A percentile compares a stretch with the other conserved stretches of the same genome.
Conservation (phyloP, 2,113 vertebrate genomes). For the Zosterops borbonicus region DNA sequence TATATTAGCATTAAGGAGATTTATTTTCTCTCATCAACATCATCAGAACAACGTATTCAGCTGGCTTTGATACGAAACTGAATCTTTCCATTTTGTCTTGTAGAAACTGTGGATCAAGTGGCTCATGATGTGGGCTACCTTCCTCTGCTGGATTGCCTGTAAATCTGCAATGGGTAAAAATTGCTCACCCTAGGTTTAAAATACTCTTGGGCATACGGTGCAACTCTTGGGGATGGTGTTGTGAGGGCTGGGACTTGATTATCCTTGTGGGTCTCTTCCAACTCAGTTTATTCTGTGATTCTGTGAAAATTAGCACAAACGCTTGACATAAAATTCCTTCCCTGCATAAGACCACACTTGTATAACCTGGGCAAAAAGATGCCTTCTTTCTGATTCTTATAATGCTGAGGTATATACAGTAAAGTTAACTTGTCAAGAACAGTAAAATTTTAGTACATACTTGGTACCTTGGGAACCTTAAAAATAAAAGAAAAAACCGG, state of each 20-base stretch:
- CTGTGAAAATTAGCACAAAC: neutral
- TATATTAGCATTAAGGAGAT: constrained; percentile 6
- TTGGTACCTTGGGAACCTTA: neutral
- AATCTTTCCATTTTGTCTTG: neutral
- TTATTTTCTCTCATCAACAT: constrained; percentile 7
- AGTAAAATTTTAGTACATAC: neutral
- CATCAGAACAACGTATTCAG: neutral
- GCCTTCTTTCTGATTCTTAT: neutral
- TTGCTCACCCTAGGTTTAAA: neutral
- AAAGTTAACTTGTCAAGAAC: neutral
- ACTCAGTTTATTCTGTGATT: neutral
- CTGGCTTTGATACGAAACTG: constrained; percentile 5
- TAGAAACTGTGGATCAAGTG: neutral
- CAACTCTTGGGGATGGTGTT: neutral
- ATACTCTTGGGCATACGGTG: neutral
- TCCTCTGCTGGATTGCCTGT: neutral
- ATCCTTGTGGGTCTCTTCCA: neutral
- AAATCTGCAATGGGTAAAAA: neutral
- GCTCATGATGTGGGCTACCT: neutral
- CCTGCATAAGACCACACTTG: neutral
- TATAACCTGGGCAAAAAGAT: neutral
- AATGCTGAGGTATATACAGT: neutral
- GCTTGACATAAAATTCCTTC: neutral
- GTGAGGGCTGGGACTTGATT: accelerated
- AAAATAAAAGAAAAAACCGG: neutral